These are phyloP conservation scores for Antidorcas marsupialis DNA, from an alignment of 2,113 vertebrate species.

Conservation along the genomic window DNA sequence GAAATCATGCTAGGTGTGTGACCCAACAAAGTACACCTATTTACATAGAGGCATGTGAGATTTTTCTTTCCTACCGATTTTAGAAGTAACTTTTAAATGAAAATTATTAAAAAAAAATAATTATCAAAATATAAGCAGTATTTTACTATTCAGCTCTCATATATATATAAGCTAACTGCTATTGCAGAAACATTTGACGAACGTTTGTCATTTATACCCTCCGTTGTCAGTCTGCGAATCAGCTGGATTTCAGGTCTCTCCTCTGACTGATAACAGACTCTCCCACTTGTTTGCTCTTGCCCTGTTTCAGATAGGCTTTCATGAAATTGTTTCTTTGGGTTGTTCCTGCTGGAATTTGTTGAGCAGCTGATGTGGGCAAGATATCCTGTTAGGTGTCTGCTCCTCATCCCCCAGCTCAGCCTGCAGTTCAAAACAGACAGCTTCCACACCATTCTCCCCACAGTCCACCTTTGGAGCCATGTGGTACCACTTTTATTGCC, in stretches of 20 bases:
- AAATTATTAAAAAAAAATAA: background rate
- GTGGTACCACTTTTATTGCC: background rate
- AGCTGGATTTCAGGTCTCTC: background rate
- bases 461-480: background rate
- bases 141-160: background rate
- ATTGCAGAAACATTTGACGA: background rate
- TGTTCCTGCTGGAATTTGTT: background rate
- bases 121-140: background rate
- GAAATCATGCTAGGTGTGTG: background rate
- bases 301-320: background rate
- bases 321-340: background rate
- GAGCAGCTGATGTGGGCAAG: accelerated
- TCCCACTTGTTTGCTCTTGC: background rate
- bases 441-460: background rate
- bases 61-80: background rate
- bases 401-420: background rate
- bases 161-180: background rate
- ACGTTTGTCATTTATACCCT: background rate
- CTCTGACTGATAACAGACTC: background rate
- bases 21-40: background rate
- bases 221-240: background rate
- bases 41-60: background rate
- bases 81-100: background rate
- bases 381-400: background rate
- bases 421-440: background rate